Percentiles rank a stretch among this genome's conserved stretches.
Conservation (phyloP, 2,113 vertebrate genomes). For the Felis chaus region DNA sequence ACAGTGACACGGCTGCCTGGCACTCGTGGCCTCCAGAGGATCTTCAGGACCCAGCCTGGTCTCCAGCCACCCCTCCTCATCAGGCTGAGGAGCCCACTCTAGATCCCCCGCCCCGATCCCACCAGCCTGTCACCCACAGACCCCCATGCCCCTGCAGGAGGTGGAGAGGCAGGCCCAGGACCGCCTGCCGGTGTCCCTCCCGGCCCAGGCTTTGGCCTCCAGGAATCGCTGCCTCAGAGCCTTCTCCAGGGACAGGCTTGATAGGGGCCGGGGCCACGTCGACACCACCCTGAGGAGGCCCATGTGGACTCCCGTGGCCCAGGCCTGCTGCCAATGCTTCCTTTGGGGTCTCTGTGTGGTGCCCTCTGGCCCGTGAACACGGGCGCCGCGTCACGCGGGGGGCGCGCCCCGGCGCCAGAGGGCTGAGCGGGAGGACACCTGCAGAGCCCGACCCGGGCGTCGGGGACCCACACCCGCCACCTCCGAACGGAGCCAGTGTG, state of each 20-base stretch:
- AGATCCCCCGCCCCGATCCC: not conserved
- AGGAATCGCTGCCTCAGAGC: not conserved
- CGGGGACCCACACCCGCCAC: too few relatives aligned
- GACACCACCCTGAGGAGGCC: not conserved
- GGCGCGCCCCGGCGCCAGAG: too few relatives aligned
- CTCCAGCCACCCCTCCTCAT: not conserved
- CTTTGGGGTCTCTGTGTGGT: not conserved
- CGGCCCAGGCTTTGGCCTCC: not conserved
- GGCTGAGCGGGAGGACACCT: not conserved
- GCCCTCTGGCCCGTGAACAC: too few relatives aligned
- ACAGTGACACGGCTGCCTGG: accelerated
- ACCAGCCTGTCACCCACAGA: not conserved
- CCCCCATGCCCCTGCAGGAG: accelerated
- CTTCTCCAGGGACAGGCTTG: not conserved
- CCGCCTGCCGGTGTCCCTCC: not conserved
- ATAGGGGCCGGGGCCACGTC: too few relatives aligned
- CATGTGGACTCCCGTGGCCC: too few relatives aligned
- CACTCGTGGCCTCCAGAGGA: not conserved
- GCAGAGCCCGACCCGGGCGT: accelerated
- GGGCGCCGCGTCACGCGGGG: accelerated
- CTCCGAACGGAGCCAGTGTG: too few relatives aligned
- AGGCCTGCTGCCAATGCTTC: not conserved
- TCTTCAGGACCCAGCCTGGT: too few relatives aligned
- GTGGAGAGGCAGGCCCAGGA: too few relatives aligned
- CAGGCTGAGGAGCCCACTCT: not conserved